Conservation (phyloP, 2,797 vertebrate species). For the Petrocephalus sullivani region DNA sequence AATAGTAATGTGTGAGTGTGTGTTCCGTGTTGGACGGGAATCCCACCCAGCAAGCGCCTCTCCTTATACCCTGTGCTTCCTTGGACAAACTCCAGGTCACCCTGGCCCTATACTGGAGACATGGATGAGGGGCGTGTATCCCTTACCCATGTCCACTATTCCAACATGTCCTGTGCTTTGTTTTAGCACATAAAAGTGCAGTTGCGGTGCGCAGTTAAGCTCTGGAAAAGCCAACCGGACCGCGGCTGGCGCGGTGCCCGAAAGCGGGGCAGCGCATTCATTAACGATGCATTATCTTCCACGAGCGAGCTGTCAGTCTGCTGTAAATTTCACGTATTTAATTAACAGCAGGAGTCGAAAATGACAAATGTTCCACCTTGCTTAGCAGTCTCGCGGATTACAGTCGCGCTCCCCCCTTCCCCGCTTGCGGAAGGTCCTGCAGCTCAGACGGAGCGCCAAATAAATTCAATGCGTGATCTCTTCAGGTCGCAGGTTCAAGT, state of each 20-base stretch:
- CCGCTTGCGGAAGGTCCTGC: background rate
- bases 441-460: background rate
- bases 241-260: background rate
- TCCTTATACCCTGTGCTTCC: background rate
- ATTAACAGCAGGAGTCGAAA: slow-evolving; percentile 12
- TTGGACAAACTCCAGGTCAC: background rate
- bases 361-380: slow-evolving; percentile 16
- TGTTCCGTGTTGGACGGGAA: background rate
- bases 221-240: background rate
- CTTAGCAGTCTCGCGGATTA: background rate
- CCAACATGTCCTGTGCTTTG: background rate
- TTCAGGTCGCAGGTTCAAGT: background rate
- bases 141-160: background rate
- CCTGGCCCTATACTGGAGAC: background rate
- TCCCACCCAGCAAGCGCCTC: background rate
- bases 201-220: background rate
- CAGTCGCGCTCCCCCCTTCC: background rate
- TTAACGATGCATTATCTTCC: slow-evolving; percentile 17
- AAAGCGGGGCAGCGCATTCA: background rate
- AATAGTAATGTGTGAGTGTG: background rate
- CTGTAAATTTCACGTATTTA: slow-evolving; percentile 14
- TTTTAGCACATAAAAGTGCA: background rate
- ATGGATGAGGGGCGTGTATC: background rate
- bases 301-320: slow-evolving; percentile 12
- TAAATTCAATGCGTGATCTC: background rate